Conservation (phyloP, 2,888 invertebrate genomes). For the Cerastis rubricosa region DNA sequence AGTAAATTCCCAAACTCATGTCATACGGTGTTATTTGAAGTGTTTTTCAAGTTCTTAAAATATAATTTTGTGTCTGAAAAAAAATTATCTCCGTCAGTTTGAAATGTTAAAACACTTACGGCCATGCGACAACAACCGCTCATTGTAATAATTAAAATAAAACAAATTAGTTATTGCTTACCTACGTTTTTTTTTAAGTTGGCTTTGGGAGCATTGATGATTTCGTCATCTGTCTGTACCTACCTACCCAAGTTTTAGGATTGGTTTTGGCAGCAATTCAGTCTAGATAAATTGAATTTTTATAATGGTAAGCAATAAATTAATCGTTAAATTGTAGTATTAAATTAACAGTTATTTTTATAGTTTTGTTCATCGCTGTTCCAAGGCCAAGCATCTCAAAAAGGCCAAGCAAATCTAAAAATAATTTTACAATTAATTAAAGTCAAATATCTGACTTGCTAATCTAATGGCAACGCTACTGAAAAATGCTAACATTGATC, state of each 20-base stretch:
- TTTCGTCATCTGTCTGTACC: constrained; percentile 15
- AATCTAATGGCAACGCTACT: constrained; percentile 53
- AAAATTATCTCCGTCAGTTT: not conserved
- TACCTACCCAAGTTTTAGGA: not conserved
- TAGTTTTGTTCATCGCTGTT: constrained; percentile 12
- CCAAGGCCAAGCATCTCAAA: constrained; percentile 8
- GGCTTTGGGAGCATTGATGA: not conserved
- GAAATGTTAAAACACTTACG: constrained; percentile 1
- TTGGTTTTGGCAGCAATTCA: not conserved
- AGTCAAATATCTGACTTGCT: constrained; percentile 45
- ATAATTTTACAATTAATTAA: constrained; percentile 40
- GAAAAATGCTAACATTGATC: constrained; percentile 73
- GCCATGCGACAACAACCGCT: not conserved
- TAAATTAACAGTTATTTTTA: constrained; percentile 1
- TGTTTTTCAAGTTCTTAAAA: not conserved
- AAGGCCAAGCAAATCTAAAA: no score
- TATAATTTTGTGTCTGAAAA: constrained; percentile 1
- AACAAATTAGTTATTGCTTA: not conserved
- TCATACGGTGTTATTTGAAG: constrained; percentile 2
- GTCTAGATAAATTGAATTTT: not conserved
- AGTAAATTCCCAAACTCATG: not conserved
- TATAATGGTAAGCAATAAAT: not conserved
- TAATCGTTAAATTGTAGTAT: constrained; percentile 3
- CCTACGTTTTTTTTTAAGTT: constrained; percentile 3
- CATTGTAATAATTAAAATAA: not conserved